Base-by-base conservation (phyloP, 2,888 invertebrate genomes). In the Cryptus armator region DNA sequence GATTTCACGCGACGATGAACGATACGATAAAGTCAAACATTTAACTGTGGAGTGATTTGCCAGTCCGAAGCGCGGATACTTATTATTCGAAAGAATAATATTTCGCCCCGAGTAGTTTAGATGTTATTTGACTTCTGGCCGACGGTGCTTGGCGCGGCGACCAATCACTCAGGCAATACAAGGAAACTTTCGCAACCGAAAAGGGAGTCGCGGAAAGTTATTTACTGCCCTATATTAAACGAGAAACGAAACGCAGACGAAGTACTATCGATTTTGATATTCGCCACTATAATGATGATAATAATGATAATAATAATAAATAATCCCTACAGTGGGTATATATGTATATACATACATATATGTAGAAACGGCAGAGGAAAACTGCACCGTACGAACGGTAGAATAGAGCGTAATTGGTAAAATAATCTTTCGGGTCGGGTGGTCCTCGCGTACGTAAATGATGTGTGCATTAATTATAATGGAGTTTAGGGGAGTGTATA, bases 381-480 rank as follows among this genome's bases (percentile, higher is more conserved):
- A 32, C 48, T 64, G 74, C 14, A 32, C 62, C 16, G 62, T 29
- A 46, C n/a, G 32, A 24, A 62, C 14, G 56, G n/a, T 62, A 62
- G 32, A 62, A 62, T 59, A 9, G 16, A 48, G 62, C 29, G 48
- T 68, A 53, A 70, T 75, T 71, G 44, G 62, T 43, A 51, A 76
- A 84, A 82, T 71, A 79, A 82, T 82, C 24, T 72, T 68, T 44
- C 43, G 70, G 44, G 48, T n/a, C 46, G 32, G 75, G 32, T 62
- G 56, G 75, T 71, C 66, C 72, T 68, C 76, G 85, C 81, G 86
- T 87, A 89, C 89, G 89, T 91, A 90, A 91, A 90, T 91, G 90
- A 91, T 89, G 88, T 84, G 80, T 85, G 77, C 86, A 86, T 88
- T 91, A 91, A 91, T 90, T 90, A 90, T 91, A 89, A 90, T 87